Percentiles rank a stretch among this genome's conserved stretches.
Conservation (phyloP, 2,888 invertebrate genomes). For the Harpalus rufipes region DNA sequence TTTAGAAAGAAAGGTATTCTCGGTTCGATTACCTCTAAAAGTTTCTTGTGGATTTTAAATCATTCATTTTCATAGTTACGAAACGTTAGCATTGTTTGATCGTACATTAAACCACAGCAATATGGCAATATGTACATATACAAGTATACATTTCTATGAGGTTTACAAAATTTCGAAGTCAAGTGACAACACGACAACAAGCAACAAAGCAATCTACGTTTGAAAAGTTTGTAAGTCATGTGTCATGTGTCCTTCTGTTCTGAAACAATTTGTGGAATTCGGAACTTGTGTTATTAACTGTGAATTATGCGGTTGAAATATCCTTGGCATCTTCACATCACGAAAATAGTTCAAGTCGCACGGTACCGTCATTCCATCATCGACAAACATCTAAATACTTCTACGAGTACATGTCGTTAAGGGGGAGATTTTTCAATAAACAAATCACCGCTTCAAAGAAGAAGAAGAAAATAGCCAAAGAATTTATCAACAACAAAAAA, state of each 20-base stretch:
- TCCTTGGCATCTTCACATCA: slow-evolving; percentile 54
- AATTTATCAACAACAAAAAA: too few species aligned
- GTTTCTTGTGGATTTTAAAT: too few species aligned
- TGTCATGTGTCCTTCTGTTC: slow-evolving; percentile 35
- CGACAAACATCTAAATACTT: slow-evolving; percentile 14
- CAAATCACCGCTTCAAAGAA: slow-evolving; percentile 12
- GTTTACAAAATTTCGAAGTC: background rate
- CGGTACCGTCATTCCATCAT: slow-evolving; percentile 33
- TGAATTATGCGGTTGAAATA: slow-evolving; percentile 60
- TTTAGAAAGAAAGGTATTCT: too few species aligned
- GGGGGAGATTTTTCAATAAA: slow-evolving; percentile 11
- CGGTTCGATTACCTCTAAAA: too few species aligned
- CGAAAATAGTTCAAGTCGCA: slow-evolving; percentile 55
- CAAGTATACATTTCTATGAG: background rate
- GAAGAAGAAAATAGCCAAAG: too few species aligned
- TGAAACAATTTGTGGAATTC: slow-evolving; percentile 49
- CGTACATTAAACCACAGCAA: too few species aligned
- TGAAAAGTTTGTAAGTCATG: slow-evolving; percentile 5
- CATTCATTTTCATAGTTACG: too few species aligned
- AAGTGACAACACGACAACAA: slow-evolving; percentile 30
- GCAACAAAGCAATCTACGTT: background rate
- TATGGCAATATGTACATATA: too few species aligned
- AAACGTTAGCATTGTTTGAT: too few species aligned
- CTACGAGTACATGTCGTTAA: slow-evolving; percentile 10
- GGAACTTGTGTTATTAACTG: slow-evolving; percentile 56